Percentiles rank a stretch among this genome's conserved stretches.
Conservation (phyloP, 2,888 invertebrate species). For the Ophioninae sp. region DNA sequence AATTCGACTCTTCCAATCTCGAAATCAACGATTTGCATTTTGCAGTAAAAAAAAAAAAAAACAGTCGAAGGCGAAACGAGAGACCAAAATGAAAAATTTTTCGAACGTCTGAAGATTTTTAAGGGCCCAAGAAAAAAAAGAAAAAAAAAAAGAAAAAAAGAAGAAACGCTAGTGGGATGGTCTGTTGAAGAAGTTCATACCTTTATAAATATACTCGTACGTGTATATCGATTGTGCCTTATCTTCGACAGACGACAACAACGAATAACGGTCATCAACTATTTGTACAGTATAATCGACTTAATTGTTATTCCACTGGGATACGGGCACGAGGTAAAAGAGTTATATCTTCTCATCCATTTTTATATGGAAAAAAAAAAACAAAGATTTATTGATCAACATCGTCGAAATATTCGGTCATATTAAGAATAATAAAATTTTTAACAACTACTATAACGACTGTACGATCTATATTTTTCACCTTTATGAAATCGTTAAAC, state of each 20-base stretch:
- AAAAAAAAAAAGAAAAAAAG: not conserved
- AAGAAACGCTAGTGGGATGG: not conserved
- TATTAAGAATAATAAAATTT: slow-evolving; percentile 44
- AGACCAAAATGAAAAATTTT: not conserved
- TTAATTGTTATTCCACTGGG: slow-evolving; percentile 7
- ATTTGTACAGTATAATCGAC: slow-evolving; percentile 26
- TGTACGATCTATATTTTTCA: slow-evolving; percentile 24
- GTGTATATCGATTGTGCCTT: slow-evolving; percentile 52
- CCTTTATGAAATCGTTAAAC: slow-evolving; percentile 24
- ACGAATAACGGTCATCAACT: slow-evolving; percentile 10
- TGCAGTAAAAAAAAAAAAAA: slow-evolving; percentile 80
- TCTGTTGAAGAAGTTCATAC: slow-evolving; percentile 54
- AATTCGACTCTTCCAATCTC: slow-evolving; percentile 70
- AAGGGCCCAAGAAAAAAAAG: slow-evolving; percentile 1
- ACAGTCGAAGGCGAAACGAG: not conserved
- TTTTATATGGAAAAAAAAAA: slow-evolving; percentile 39
- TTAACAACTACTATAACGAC: slow-evolving; percentile 43
- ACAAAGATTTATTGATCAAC: slow-evolving; percentile 43
- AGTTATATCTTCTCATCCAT: slow-evolving; percentile 1
- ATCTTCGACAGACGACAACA: slow-evolving; percentile 42
- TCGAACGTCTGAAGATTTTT: not conserved
- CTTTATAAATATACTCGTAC: slow-evolving; percentile 40
- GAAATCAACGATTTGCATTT: slow-evolving; percentile 82
- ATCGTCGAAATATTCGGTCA: slow-evolving; percentile 29
- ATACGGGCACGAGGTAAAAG: not conserved